Evolutionary conservation across 64 coral and sea anemone species (phyloP).

Genomic region (Stichodactyla helianthus): DNA sequence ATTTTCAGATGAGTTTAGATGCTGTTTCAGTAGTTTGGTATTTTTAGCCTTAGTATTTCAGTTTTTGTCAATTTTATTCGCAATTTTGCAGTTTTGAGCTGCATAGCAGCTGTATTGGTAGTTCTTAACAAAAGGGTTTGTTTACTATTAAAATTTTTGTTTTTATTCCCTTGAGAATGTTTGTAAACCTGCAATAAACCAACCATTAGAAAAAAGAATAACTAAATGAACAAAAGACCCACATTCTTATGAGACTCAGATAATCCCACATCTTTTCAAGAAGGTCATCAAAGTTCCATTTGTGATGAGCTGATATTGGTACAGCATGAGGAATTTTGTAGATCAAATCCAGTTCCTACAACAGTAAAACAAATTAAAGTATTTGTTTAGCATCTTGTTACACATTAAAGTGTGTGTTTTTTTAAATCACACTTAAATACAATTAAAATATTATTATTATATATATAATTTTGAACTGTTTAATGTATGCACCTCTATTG

Average conservation of each 20-base stretch:
- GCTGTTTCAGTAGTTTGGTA: too few species aligned
- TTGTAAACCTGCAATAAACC: too few species aligned
- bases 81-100: too few species aligned
- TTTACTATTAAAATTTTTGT: too few species aligned
- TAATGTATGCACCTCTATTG: slow-evolving; percentile 64
- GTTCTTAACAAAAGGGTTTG: too few species aligned
- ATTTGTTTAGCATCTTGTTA: too few species aligned
- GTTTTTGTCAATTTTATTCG: too few species aligned
- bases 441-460: neutral
- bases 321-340: slow-evolving; percentile 97
- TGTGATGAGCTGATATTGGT: slow-evolving; percentile 97
- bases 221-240: neutral
- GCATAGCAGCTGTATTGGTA: too few species aligned
- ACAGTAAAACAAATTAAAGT: neutral
- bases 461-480: too few species aligned
- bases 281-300: slow-evolving; percentile 99
- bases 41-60: too few species aligned
- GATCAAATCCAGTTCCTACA: slow-evolving; percentile 86
- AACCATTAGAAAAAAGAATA: neutral
- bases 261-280: slow-evolving; percentile 94
- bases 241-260: slow-evolving; percentile 88
- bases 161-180: too few species aligned
- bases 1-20: too few species aligned
- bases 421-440: neutral
- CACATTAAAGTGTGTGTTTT: neutral